A percentile compares a stretch with the other conserved stretches of the same genome.
phyloP scores from a whole-genome alignment of 2,113 vertebrate genomes.

The Rhipidura dahli region DNA sequence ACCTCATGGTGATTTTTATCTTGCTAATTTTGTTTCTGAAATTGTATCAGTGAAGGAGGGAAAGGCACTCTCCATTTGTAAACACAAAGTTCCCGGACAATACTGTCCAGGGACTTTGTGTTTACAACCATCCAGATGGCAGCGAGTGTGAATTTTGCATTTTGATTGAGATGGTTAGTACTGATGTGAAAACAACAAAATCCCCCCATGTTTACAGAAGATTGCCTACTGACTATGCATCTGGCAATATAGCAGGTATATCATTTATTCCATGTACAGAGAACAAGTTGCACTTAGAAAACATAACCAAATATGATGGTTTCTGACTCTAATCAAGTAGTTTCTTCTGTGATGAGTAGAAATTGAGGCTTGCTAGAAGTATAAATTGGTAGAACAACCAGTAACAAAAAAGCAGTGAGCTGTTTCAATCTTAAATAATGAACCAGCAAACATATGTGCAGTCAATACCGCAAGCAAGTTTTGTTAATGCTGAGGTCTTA shows the following conservation, averaged over 20 bases:
- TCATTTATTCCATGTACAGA: background rate
- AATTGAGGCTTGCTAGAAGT: background rate
- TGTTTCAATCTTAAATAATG: background rate
- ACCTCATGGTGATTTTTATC: background rate
- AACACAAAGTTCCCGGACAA: background rate
- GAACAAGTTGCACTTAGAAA: background rate
- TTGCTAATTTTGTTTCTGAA: background rate
- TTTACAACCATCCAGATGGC: conserved; percentile 20
- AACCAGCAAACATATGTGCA: background rate
- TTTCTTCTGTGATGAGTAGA: background rate
- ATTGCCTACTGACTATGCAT: background rate
- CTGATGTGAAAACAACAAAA: background rate
- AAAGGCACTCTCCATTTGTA: background rate
- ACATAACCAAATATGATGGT: background rate
- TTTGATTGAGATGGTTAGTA: conserved; percentile 3
- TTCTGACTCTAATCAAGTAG: background rate
- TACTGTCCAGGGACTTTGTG: background rate
- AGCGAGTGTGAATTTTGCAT: conserved; percentile 15
- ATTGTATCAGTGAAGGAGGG: background rate
- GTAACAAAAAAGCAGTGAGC: background rate
- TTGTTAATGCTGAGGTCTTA: background rate
- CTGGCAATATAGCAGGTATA: background rate
- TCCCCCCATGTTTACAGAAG: background rate
- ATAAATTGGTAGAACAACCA: background rate
- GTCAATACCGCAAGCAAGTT: background rate